These are phyloP conservation scores for Chelonia mydas DNA, from an alignment of 2,797 vertebrate species.

Conservation along the genomic window DNA sequence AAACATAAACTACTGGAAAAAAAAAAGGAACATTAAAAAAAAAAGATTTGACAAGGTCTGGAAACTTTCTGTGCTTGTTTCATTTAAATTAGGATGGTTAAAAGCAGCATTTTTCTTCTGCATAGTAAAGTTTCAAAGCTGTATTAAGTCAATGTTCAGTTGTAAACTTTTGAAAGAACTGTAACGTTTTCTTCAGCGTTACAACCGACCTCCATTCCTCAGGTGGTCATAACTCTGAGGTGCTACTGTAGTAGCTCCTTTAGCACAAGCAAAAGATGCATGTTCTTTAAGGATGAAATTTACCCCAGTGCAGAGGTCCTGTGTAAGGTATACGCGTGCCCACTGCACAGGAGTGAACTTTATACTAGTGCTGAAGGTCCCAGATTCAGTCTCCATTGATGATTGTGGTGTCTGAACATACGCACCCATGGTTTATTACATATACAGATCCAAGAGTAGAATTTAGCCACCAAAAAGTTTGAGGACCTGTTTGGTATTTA, in stretches of 20 bases:
- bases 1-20: too few relatives aligned
- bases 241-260: rapidly evolving
- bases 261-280: rapidly evolving
- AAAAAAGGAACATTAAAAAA: too few relatives aligned
- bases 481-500: rapidly evolving
- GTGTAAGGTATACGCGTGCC: rapidly evolving
- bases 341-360: background rate
- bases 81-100: too few relatives aligned
- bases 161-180: too few relatives aligned
- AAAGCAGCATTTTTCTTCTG: too few relatives aligned
- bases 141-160: too few relatives aligned
- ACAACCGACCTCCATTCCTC: too few relatives aligned
- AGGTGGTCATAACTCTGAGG: too few relatives aligned
- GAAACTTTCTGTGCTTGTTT: too few relatives aligned
- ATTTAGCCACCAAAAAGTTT: rapidly evolving
- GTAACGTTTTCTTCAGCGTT: too few relatives aligned
- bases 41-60: too few relatives aligned
- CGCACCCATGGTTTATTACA: rapidly evolving
- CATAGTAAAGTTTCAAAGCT: too few relatives aligned
- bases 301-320: rapidly evolving
- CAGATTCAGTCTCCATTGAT: background rate
- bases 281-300: rapidly evolving
- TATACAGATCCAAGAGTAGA: rapidly evolving
- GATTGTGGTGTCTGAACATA: background rate
- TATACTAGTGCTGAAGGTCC: background rate